Conservation (phyloP, 2,888 invertebrate genomes). For the Neria commutata region DNA sequence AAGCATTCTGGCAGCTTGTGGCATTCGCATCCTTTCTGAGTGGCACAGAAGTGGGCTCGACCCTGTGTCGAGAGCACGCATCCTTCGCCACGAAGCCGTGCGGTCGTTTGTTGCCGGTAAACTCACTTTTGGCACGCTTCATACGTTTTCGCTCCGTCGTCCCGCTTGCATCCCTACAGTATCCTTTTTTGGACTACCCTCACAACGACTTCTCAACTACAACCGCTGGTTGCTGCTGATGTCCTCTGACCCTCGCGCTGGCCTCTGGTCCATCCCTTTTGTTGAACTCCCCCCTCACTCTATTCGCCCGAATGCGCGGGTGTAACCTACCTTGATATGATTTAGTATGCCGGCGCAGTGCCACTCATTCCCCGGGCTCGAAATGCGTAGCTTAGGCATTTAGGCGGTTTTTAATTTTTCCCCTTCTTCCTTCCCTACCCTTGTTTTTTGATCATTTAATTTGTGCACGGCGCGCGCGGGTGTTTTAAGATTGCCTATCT, state of each 20-base stretch:
- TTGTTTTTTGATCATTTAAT: too few relatives aligned
- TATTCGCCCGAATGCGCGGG: too few relatives aligned
- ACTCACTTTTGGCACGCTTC: constrained; percentile 48
- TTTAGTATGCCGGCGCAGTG: too few relatives aligned
- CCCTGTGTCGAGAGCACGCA: constrained; percentile 24
- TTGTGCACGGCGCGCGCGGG: too few relatives aligned
- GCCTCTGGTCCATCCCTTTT: constrained; percentile 13
- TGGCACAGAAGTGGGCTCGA: too few relatives aligned
- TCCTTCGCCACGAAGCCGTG: constrained; percentile 32
- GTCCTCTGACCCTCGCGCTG: constrained; percentile 5
- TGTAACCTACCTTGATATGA: too few relatives aligned
- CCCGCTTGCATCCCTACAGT: background rate
- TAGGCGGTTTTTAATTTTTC: constrained; percentile 42
- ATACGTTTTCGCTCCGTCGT: constrained; percentile 15
- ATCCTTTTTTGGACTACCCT: too few relatives aligned
- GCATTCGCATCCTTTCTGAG: too few relatives aligned
- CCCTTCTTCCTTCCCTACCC: constrained; percentile 8
- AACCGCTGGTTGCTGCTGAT: constrained; percentile 24
- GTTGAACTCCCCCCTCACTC: constrained; percentile 4
- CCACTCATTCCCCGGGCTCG: constrained; percentile 23
- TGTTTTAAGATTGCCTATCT: too few relatives aligned
- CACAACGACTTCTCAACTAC: constrained; percentile 32
- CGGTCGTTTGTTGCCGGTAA: constrained; percentile 34
- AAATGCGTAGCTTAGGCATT: constrained; percentile 47
- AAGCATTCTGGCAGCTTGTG: too few relatives aligned